phyloP scores from a whole-genome alignment of 2,797 vertebrate genomes.

The Cirrhinus molitorella region DNA sequence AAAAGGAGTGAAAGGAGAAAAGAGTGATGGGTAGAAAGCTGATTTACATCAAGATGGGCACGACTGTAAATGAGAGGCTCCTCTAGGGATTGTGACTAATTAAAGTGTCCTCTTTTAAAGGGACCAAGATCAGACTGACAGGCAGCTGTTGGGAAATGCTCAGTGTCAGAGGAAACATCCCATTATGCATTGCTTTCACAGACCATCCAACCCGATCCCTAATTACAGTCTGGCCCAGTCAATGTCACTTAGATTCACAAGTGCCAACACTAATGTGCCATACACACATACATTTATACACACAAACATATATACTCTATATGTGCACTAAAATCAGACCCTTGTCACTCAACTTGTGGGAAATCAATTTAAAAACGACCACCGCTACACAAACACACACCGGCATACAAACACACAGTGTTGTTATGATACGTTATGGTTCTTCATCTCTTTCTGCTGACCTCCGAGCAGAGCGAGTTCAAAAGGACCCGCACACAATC shows the following conservation, averaged over 20 bases:
- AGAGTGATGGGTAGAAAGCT: slow-evolving; percentile 63
- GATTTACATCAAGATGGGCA: slow-evolving; percentile 70
- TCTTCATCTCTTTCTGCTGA: slow-evolving; percentile 78
- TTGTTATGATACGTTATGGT: slow-evolving; percentile 65
- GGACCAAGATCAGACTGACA: slow-evolving; percentile 66
- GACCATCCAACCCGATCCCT: slow-evolving; percentile 60
- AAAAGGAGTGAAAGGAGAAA: slow-evolving; percentile 73
- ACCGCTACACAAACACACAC: slow-evolving; percentile 34
- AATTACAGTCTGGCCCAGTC: slow-evolving; percentile 67
- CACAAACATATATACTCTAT: slow-evolving; percentile 17
- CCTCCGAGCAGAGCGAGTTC: slow-evolving; percentile 75
- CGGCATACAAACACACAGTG: slow-evolving; percentile 47
- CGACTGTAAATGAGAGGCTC: slow-evolving; percentile 66
- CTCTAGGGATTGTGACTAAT: slow-evolving; percentile 71
- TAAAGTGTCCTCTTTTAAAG: slow-evolving; percentile 67
- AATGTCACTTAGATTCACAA: slow-evolving; percentile 64
- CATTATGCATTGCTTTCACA: slow-evolving; percentile 62
- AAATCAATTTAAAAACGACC: slow-evolving; percentile 47
- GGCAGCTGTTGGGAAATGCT: slow-evolving; percentile 70
- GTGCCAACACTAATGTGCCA: slow-evolving; percentile 52
- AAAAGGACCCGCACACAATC: slow-evolving; percentile 83
- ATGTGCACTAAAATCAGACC: slow-evolving; percentile 25
- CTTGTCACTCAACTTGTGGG: slow-evolving; percentile 32
- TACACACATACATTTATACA: slow-evolving; percentile 25
- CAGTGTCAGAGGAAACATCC: slow-evolving; percentile 65